Conservation (phyloP, 2,888 invertebrate genomes). For the Cheilosia urbana region DNA sequence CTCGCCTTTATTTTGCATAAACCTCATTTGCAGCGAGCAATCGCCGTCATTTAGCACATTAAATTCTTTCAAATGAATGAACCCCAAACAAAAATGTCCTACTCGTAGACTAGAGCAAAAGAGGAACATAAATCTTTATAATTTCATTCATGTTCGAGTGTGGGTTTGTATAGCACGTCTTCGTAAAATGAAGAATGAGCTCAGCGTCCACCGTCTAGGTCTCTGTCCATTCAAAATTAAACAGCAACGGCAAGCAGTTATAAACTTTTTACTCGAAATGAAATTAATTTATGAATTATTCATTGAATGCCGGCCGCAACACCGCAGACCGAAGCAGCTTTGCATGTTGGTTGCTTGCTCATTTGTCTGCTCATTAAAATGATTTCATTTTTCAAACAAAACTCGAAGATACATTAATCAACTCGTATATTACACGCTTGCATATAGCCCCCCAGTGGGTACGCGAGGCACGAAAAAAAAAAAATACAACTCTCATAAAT, state of each 20-base stretch:
- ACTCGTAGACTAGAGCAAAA: neutral
- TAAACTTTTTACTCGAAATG: slow-evolving; percentile 31
- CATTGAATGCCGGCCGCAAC: slow-evolving; percentile 42
- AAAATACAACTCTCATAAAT: slow-evolving; percentile 58
- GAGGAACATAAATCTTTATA: slow-evolving; percentile 28
- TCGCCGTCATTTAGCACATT: slow-evolving; percentile 1
- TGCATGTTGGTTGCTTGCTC: slow-evolving; percentile 64
- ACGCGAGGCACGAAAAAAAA: neutral
- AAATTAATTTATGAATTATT: slow-evolving; percentile 72
- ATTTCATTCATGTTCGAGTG: slow-evolving; percentile 42
- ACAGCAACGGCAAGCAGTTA: slow-evolving; percentile 55
- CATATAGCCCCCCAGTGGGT: slow-evolving; percentile 32
- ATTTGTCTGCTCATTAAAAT: slow-evolving; percentile 75
- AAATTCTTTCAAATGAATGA: slow-evolving; percentile 30
- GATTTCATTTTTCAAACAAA: slow-evolving; percentile 69
- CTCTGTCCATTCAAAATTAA: slow-evolving; percentile 36
- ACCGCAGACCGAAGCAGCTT: slow-evolving; percentile 37
- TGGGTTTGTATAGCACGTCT: neutral
- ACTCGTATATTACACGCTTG: slow-evolving; percentile 63
- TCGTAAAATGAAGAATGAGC: slow-evolving; percentile 26
- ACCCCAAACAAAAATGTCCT: slow-evolving; percentile 1
- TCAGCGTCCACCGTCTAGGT: neutral
- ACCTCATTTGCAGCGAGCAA: neutral
- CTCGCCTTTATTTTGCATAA: too few species aligned
- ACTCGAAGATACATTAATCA: slow-evolving; percentile 73